Base-by-base conservation (phyloP, 2,797 vertebrate genomes). In the Nothura maculosa region DNA sequence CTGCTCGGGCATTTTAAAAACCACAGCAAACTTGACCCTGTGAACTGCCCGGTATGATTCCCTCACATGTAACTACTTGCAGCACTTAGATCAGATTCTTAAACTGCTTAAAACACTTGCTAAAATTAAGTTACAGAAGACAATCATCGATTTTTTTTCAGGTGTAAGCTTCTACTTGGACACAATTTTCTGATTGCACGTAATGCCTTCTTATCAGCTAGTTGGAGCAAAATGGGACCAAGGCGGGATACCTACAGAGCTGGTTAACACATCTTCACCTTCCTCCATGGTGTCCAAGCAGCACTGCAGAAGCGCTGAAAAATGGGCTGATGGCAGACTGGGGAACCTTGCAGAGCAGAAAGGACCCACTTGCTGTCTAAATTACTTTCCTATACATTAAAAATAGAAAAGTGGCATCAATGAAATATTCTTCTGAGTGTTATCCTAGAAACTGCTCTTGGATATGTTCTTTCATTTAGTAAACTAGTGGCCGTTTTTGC, bases 211-310 rank as follows among this genome's bases (percentile, higher is more conserved):
- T 47, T 61, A 66, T 42, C 21, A 27, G 36, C 27, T 6, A 13
- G 13, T 70, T 40, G 52, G 36, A 74, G 67, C 22, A 12, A 21
- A 38, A 0, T 1, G 4, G 4, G 34, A 13, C 28, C 61, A 63
- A 38, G 28, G 27, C 7, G 38, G 10, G 27, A 54, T 34, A 20
- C 17, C 8, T 34, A 18, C 6, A 24, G 12, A 25, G 63, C 19
- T 2, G 34, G 8, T 52, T 64, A 75, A 10, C 0, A 1, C 0
- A 0, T 4, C 22, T 62, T 73, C 69, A 18, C 0, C 0, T 30
- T 91, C 8, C 22, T 64, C 27, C 5, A 2, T 6, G 4, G 2
- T 9, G 9, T n/a, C 25, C 38, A 66, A 86, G 38, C 9, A 69
- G 34, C 38, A 25, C 5, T 1, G 0, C 1, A 42, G 2, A 40